Evolutionary conservation across 2,888 invertebrate species (phyloP).

Genomic region (Serrognathus titanus): DNA sequence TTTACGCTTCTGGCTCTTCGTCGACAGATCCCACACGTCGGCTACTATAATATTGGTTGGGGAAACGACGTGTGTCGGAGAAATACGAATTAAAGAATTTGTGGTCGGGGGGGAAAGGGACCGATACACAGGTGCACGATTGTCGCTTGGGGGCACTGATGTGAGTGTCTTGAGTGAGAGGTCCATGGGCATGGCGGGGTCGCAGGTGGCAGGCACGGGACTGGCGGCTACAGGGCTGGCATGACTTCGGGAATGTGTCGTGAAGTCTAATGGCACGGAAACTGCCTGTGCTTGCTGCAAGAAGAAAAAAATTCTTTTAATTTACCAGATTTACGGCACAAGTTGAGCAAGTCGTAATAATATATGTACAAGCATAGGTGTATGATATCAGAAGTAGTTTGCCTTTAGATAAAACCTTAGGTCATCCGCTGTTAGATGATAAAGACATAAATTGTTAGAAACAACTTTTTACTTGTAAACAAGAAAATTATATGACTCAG

Average conservation of each 20-base stretch:
- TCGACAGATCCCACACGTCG: conserved; percentile 47
- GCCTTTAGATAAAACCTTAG: no score
- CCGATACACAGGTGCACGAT: conserved; percentile 33
- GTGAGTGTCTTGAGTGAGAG: conserved; percentile 44
- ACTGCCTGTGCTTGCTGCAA: conserved; percentile 29
- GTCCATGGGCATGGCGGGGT: conserved; percentile 44
- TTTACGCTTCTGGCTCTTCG: conserved; percentile 35
- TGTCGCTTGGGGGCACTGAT: conserved; percentile 19
- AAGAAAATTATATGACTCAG: no score
- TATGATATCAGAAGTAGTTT: no score
- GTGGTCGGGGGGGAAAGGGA: conserved; percentile 24
- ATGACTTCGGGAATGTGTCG: conserved; percentile 36
- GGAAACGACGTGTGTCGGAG: conserved; percentile 8
- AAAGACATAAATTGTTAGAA: no score
- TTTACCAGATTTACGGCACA: no score
- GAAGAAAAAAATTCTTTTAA: not conserved
- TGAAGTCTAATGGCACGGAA: conserved; percentile 40
- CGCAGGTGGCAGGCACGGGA: conserved; percentile 35
- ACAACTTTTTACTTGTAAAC: no score
- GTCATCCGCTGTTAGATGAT: no score
- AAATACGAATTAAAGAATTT: conserved; percentile 16
- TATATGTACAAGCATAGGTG: no score
- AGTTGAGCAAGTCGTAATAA: no score
- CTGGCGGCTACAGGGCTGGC: conserved; percentile 36
- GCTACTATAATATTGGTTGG: conserved; percentile 13